Percentiles rank a stretch among this genome's conserved stretches.
phyloP scores from a whole-genome alignment of 2,888 invertebrate genomes.

The Myopa testacea region DNA sequence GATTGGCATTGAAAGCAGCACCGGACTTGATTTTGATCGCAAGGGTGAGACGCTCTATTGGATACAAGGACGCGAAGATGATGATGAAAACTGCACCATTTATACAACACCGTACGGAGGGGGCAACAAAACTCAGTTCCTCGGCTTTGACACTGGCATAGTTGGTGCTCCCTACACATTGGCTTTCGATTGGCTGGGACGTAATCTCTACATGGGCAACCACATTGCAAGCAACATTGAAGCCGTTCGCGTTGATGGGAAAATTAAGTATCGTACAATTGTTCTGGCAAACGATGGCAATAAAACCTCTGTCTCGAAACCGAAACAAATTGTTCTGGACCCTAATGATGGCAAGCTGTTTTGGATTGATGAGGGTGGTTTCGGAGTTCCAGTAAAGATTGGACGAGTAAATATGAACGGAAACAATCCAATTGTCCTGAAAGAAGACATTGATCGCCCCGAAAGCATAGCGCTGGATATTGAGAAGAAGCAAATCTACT shows the following conservation, averaged over 20 bases:
- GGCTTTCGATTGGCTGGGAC: constrained; percentile 96
- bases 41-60: constrained; percentile 87
- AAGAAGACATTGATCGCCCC: constrained; percentile 78
- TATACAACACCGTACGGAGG: constrained; percentile 87
- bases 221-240: constrained; percentile 91
- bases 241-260: constrained; percentile 86
- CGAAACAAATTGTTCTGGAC: constrained; percentile 88
- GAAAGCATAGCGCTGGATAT: constrained; percentile 89
- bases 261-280: constrained; percentile 84
- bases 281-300: constrained; percentile 92
- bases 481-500: constrained; percentile 86
- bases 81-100: constrained; percentile 87
- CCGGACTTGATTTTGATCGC: constrained; percentile 92
- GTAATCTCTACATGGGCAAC: constrained; percentile 94
- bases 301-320: constrained; percentile 85
- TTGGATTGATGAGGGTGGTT: constrained; percentile 97
- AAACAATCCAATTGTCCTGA: constrained; percentile 78
- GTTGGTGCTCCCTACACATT: constrained; percentile 91
- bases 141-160: constrained; percentile 85
- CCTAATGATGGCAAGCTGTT: constrained; percentile 93
- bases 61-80: constrained; percentile 84
- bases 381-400: constrained; percentile 88
- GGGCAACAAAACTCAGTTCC: constrained; percentile 84
- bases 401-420: constrained; percentile 96
- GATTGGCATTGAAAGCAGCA: constrained; percentile 88